Conservation (phyloP, 1,140 invertebrate genomes). For the Drosophila kikkawai region DNA sequence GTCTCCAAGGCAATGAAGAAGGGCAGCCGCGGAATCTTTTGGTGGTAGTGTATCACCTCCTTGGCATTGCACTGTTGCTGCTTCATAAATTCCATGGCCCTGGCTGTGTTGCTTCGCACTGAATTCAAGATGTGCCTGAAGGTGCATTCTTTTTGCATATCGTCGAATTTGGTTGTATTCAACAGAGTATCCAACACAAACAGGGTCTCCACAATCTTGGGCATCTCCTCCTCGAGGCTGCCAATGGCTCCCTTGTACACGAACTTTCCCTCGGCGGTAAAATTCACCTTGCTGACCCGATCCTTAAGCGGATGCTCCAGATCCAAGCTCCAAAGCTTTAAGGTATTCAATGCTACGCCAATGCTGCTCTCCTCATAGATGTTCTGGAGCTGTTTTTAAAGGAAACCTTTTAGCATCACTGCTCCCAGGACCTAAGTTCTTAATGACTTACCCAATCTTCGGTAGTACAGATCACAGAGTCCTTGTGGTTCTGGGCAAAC, state of each 20-base stretch:
- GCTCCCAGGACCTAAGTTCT: neutral
- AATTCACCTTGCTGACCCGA: neutral
- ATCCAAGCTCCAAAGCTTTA: too few species aligned
- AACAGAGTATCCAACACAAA: neutral
- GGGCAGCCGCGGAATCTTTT: neutral
- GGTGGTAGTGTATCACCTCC: neutral
- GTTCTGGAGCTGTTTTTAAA: constrained; percentile 1
- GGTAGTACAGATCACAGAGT: constrained; percentile 14
- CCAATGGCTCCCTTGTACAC: neutral
- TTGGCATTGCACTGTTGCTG: neutral
- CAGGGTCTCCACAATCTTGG: constrained; percentile 26
- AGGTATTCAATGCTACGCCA: neutral
- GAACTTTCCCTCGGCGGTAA: neutral
- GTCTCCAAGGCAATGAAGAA: constrained; percentile 31
- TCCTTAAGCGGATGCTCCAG: constrained; percentile 43
- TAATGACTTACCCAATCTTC: constrained; percentile 37
- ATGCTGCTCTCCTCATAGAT: neutral
- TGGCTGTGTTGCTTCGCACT: constrained; percentile 27
- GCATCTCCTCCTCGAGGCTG: constrained; percentile 15
- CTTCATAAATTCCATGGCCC: neutral
- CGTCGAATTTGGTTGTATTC: too few species aligned
- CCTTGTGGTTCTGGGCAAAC: neutral
- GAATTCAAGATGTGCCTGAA: constrained; percentile 14
- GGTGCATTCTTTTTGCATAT: neutral
- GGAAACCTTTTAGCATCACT: neutral